These are phyloP conservation scores for Panthera uncia DNA, from an alignment of 2,113 vertebrate species.

Conservation along the genomic window DNA sequence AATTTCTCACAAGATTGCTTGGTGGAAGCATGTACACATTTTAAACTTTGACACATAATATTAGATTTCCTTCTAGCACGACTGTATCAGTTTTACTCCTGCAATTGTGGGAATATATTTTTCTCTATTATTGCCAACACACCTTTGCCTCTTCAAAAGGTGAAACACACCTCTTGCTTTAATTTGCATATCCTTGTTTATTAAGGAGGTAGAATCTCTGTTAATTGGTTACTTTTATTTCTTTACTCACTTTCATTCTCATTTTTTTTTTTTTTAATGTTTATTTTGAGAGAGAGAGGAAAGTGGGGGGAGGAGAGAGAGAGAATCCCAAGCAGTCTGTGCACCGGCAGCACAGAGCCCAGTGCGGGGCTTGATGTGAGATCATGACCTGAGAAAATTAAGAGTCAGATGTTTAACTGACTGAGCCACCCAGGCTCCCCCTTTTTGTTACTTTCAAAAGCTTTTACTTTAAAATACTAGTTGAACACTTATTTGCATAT, in stretches of 20 bases:
- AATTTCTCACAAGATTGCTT: slow-evolving; percentile 38
- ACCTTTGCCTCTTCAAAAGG: not conserved
- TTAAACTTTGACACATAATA: not conserved
- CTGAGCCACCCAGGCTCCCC: no score
- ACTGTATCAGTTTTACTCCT: not conserved
- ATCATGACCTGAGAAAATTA: no score
- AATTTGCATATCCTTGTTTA: not conserved
- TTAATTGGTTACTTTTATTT: not conserved
- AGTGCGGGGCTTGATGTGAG: no score
- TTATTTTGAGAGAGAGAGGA: no score
- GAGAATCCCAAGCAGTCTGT: no score
- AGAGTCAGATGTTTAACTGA: no score
- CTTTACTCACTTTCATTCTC: not conserved
- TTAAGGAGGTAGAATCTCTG: not conserved
- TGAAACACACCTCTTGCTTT: not conserved
- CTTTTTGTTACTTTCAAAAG: not conserved
- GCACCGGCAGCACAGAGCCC: no score
- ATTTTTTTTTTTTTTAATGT: no score
- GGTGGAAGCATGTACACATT: not conserved
- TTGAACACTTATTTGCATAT: not conserved
- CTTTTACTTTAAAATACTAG: not conserved
- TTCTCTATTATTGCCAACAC: not conserved
- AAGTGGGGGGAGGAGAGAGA: no score
- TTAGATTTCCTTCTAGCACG: not conserved
- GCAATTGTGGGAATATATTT: not conserved